These are phyloP conservation scores for Macroramphosus scolopax DNA, from an alignment of 2,797 vertebrate species.

Conservation along the genomic window DNA sequence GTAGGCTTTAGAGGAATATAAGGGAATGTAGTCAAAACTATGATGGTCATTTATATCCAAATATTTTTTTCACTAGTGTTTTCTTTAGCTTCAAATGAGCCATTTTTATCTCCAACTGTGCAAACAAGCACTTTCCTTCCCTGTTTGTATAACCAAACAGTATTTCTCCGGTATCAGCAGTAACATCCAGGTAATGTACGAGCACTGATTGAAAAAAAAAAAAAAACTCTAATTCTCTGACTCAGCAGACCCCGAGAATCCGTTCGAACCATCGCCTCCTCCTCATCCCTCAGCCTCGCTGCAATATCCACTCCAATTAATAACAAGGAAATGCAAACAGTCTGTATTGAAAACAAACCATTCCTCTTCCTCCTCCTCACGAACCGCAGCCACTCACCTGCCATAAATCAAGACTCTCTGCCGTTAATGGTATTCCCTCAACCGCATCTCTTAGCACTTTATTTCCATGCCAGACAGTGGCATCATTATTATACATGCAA, in stretches of 20 bases:
- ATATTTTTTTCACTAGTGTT: no score
- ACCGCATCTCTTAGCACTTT: slow-evolving; percentile 59
- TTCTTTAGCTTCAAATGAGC: no score
- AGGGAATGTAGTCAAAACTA: no score
- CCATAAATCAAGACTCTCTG: slow-evolving; percentile 65
- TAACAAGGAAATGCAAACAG: slow-evolving; percentile 61
- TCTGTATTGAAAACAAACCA: slow-evolving; percentile 56
- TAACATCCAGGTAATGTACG: no score
- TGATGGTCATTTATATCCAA: no score
- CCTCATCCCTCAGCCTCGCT: slow-evolving; percentile 33
- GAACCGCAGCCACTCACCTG: slow-evolving; percentile 62
- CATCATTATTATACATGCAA: slow-evolving; percentile 68
- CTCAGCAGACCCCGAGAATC: slow-evolving; percentile 15
- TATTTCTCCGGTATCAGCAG: no score
- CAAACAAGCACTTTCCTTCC: no score
- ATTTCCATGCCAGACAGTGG: slow-evolving; percentile 57
- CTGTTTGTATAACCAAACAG: no score
- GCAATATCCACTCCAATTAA: slow-evolving; percentile 45
- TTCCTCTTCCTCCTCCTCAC: slow-evolving; percentile 63
- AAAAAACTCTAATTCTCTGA: slow-evolving; percentile 9
- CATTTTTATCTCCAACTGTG: no score
- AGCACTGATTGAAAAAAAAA: no score
- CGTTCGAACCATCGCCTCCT: slow-evolving; percentile 16
- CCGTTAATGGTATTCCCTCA: slow-evolving; percentile 54
- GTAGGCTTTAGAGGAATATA: no score